Base-by-base conservation (phyloP, 53 echinoderm and acorn worm genomes). In the Luidia sarsii region DNA sequence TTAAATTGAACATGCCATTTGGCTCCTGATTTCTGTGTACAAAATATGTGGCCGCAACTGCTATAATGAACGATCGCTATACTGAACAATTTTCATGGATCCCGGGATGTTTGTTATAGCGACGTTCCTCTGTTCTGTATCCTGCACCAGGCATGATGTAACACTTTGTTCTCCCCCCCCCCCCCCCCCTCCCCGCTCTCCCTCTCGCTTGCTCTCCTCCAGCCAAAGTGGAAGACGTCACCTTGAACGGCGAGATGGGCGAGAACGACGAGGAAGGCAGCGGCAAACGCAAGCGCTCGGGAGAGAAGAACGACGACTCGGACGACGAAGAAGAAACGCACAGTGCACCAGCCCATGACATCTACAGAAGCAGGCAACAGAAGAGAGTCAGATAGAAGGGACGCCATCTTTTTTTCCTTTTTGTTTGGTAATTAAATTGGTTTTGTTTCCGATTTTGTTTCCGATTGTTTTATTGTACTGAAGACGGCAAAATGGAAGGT, bases 311-410 rank as follows among this genome's bases (percentile, higher is more conserved):
- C 14, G 92, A 95, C 1, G 96, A 96, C 37, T 96, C 96, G 1
- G 96, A 96, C 32, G 96, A 96, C 0, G 96, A 96, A 0, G 96
- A 93, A 3, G 56, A 88, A 3, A 77, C 80, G 48, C 87, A 85
- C 63, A 82, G 77, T 48, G 96, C 93, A 52, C 96, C 96, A 3
- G 89, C 86, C 13, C 90, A 93, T 35, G 96, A 96, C 65, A 93
- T 96, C 73, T 96, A 96, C 83, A 81, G 96, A 28, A 93, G 91
- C 67, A 50, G 96, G 39, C 96, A 96, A 57, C 96, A 96, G 71
- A 96, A 96, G 64, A 56, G 96, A 31, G 96, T 93, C 67, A 96
- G 86, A 64, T 96, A 89, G 70, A 83, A 50, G 34, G 41, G n/a
- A n/a, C n/a, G n/a, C n/a, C n/a, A n/a, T n/a, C n/a, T n/a, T n/a